These are phyloP conservation scores for Peromyscus eremicus DNA, from an alignment of 2,797 vertebrate genomes.

Conservation along the genomic window DNA sequence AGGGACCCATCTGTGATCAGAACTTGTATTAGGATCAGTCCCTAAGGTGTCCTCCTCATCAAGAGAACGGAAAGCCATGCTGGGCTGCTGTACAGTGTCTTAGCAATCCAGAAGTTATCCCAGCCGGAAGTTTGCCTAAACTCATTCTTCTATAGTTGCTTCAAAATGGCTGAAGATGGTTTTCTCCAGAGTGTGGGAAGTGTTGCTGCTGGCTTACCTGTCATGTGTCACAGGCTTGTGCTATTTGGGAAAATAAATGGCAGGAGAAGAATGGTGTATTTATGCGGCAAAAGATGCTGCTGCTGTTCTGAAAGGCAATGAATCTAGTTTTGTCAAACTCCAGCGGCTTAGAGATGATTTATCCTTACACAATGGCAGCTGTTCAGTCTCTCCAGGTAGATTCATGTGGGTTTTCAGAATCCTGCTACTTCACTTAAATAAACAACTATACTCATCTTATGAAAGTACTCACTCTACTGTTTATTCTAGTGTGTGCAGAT, in stretches of 20 bases:
- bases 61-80: conserved; percentile 83
- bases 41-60: conserved; percentile 80
- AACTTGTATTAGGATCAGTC: conserved; percentile 84
- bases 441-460: conserved; percentile 71
- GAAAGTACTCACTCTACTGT: conserved; percentile 77
- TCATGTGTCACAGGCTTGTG: conserved; percentile 85
- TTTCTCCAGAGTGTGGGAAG: conserved; percentile 87
- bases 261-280: conserved; percentile 87
- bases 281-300: conserved; percentile 84
- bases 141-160: conserved; percentile 86
- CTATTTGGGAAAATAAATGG: conserved; percentile 85
- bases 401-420: conserved; percentile 83
- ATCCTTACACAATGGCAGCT: conserved; percentile 76
- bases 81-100: conserved; percentile 86
- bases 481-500: conserved; percentile 84
- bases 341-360: conserved; percentile 68
- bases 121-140: conserved; percentile 85
- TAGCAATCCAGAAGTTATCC: conserved; percentile 85
- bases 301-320: conserved; percentile 84
- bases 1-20: conserved; percentile 83
- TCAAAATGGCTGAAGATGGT: conserved; percentile 87
- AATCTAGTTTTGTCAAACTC: conserved; percentile 84
- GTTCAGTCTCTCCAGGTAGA: conserved; percentile 79
- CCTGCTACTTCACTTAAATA: conserved; percentile 80
- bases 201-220: conserved; percentile 87